These are phyloP conservation scores for Cryptosula pallasiana DNA, from an alignment of 2,888 invertebrate species.

Conservation along the genomic window DNA sequence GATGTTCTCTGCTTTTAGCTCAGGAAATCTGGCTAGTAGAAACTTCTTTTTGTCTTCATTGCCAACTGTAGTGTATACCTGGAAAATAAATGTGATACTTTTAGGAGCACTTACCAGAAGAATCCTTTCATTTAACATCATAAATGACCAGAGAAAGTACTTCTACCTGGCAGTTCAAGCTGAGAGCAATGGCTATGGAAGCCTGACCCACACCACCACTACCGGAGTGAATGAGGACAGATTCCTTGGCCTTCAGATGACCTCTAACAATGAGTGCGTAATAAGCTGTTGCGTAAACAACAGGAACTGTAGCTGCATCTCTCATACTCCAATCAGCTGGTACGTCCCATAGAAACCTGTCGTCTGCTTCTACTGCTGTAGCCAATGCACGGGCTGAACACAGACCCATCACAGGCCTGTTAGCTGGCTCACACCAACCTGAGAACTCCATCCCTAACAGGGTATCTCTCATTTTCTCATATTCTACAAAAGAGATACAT, in stretches of 20 bases:
- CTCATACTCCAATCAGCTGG: constrained; percentile 92
- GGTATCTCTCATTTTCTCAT: constrained; percentile 69
- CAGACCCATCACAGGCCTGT: constrained; percentile 49
- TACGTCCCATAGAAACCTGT: too few relatives aligned
- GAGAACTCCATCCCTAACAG: constrained; percentile 92
- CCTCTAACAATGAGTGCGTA: constrained; percentile 87
- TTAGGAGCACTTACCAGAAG: too few relatives aligned
- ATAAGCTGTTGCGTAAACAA: constrained; percentile 80
- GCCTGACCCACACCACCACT: constrained; percentile 96
- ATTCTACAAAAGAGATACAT: constrained; percentile 31
- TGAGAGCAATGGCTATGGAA: constrained; percentile 86
- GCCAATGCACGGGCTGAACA: too few relatives aligned
- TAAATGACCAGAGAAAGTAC: too few relatives aligned
- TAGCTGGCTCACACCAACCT: too few relatives aligned
- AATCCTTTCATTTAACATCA: too few relatives aligned
- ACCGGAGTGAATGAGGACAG: too few relatives aligned
- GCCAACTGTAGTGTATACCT: constrained; percentile 83
- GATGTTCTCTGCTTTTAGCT: constrained; percentile 72
- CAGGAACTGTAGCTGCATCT: constrained; percentile 89
- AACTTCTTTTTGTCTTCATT: constrained; percentile 80
- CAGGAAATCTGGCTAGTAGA: constrained; percentile 78
- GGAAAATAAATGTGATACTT: too few relatives aligned
- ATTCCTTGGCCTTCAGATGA: too few relatives aligned
- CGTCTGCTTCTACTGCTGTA: too few relatives aligned
- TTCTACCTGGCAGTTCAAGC: constrained; percentile 69